Evolutionary conservation across 2,888 invertebrate genomes (phyloP).

Genomic region (Hypselothyrea guttata): DNA sequence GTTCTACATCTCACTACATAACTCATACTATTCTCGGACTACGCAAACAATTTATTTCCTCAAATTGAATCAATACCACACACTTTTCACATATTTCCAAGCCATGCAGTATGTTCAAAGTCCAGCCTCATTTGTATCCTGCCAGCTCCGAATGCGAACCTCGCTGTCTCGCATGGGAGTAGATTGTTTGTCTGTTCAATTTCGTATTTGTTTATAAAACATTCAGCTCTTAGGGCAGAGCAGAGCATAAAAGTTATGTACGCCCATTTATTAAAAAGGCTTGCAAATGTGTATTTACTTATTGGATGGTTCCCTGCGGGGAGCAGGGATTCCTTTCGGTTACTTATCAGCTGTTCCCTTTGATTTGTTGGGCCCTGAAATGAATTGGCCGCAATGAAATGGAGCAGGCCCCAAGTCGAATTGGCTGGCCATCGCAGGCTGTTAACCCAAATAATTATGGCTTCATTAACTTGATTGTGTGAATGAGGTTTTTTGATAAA

Average conservation of each 20-base stretch:
- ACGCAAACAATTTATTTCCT: too few relatives aligned
- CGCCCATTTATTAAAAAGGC: conserved; percentile 69
- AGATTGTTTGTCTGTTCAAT: not conserved
- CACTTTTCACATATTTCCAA: too few relatives aligned
- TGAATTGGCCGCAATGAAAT: conserved; percentile 59
- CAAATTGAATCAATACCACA: too few relatives aligned
- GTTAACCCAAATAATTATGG: conserved; percentile 77
- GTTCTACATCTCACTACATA: not conserved
- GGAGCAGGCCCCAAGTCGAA: conserved; percentile 21
- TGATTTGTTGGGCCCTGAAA: conserved; percentile 64
- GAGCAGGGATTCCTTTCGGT: conserved; percentile 15
- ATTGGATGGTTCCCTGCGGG: conserved; percentile 9
- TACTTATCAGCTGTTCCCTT: conserved; percentile 59
- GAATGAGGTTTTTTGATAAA: conserved; percentile 76
- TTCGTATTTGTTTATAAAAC: not conserved
- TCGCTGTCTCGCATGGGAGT: too few relatives aligned
- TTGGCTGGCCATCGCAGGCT: conserved; percentile 63
- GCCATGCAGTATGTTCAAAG: too few relatives aligned
- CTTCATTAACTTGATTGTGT: conserved; percentile 76
- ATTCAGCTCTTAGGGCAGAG: not conserved
- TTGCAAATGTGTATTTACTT: conserved; percentile 65
- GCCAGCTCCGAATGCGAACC: too few relatives aligned
- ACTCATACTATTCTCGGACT: too few relatives aligned
- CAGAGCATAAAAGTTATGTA: conserved; percentile 44
- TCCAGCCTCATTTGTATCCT: not conserved